A percentile compares a stretch with the other conserved stretches of the same genome.
These are phyloP conservation scores for Branchipolynoe longqiensis DNA, from an alignment of 2,888 invertebrate species.

Conservation along the genomic window DNA sequence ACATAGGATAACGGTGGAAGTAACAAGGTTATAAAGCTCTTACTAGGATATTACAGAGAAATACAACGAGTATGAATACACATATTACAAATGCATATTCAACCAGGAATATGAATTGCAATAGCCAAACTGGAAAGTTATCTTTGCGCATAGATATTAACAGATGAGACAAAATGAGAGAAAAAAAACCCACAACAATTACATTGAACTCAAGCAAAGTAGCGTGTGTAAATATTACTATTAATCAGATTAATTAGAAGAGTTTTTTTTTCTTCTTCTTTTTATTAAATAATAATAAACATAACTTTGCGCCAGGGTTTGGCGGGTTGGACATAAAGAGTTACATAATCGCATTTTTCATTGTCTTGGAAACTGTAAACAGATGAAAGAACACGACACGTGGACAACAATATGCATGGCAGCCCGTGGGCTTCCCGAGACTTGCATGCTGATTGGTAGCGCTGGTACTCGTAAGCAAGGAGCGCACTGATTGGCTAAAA, in stretches of 20 bases:
- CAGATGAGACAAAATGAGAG: neutral
- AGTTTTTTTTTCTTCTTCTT: neutral
- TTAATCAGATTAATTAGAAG: slow-evolving; percentile 15
- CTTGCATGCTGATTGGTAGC: neutral
- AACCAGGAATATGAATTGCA: slow-evolving; percentile 43
- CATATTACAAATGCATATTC: slow-evolving; percentile 48
- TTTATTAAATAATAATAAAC: too few relatives aligned
- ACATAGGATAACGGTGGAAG: slow-evolving; percentile 15
- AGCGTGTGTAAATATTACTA: slow-evolving; percentile 15
- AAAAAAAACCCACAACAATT: too few relatives aligned
- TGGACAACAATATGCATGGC: neutral
- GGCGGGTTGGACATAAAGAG: neutral
- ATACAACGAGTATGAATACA: neutral
- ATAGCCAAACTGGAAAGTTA: neutral
- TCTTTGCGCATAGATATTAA: slow-evolving; percentile 2
- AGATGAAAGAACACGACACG: slow-evolving; percentile 16
- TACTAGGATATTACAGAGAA: slow-evolving; percentile 20
- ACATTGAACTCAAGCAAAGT: neutral
- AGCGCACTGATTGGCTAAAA: slow-evolving; percentile 23
- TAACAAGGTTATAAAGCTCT: slow-evolving; percentile 16
- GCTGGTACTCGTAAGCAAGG: slow-evolving; percentile 38
- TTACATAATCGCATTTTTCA: neutral
- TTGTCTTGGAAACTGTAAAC: slow-evolving; percentile 24
- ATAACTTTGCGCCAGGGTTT: too few relatives aligned
- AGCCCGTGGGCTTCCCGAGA: neutral